Percentiles rank a stretch among this genome's conserved stretches.
Evolutionary conservation across 2,797 vertebrate genomes (phyloP).

Genomic region (Hydrocynus forskahlii): DNA sequence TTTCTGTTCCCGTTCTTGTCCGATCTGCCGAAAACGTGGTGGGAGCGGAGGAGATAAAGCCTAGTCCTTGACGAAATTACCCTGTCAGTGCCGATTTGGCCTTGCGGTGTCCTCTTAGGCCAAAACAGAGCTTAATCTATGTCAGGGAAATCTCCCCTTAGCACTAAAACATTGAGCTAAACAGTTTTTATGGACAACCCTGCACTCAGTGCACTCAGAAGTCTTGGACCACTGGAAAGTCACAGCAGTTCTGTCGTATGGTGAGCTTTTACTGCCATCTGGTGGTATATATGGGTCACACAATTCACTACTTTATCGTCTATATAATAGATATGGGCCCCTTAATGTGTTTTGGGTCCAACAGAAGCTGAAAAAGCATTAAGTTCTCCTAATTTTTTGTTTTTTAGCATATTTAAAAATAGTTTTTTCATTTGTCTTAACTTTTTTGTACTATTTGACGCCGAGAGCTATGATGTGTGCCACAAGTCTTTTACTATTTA

Average conservation of each 20-base stretch:
- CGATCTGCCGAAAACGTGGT: constrained; percentile 40
- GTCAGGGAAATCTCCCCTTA: constrained; percentile 16
- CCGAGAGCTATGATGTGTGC: not conserved
- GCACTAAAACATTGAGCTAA: constrained; percentile 28
- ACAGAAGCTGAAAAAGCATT: not conserved
- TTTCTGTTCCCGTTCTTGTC: constrained; percentile 24
- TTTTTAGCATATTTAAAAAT: not conserved
- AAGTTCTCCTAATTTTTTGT: too few species aligned
- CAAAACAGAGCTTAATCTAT: constrained; percentile 10
- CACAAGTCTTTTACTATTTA: not conserved
- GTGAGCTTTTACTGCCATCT: constrained; percentile 52
- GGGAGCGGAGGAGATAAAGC: constrained; percentile 16
- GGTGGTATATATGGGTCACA: constrained; percentile 32
- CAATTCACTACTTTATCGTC: not conserved
- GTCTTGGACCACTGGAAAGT: not conserved
- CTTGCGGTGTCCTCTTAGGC: constrained; percentile 16
- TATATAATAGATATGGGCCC: not conserved
- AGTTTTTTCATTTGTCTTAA: not conserved
- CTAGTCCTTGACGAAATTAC: constrained; percentile 42
- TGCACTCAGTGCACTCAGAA: constrained; percentile 7
- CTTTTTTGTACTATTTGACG: not conserved
- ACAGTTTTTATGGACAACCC: constrained; percentile 10
- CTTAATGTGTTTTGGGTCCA: not conserved
- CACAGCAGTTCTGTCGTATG: not conserved
- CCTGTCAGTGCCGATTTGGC: constrained; percentile 44